phyloP scores from a whole-genome alignment of 2,113 vertebrate genomes.

The Engystomops pustulosus region DNA sequence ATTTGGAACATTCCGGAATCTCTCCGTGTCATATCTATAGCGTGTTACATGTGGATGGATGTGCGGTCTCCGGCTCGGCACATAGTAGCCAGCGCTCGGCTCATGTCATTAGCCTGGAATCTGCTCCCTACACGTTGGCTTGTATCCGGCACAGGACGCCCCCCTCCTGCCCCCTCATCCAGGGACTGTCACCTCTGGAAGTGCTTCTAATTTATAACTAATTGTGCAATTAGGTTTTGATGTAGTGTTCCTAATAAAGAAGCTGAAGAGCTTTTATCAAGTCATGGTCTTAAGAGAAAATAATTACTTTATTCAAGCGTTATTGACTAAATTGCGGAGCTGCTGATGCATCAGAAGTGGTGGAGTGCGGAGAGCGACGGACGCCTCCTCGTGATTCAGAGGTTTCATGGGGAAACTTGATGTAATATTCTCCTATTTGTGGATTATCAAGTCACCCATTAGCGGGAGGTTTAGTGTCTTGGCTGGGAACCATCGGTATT shows the following conservation, averaged over 20 bases:
- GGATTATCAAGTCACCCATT: constrained; percentile 1
- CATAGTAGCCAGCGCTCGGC: not conserved
- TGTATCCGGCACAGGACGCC: constrained; percentile 7
- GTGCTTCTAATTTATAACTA: constrained; percentile 60
- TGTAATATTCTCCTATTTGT: not conserved
- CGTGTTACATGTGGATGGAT: not conserved
- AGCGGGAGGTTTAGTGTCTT: not conserved
- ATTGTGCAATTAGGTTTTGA: constrained; percentile 61
- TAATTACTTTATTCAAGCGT: constrained; percentile 60
- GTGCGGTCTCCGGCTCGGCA: not conserved
- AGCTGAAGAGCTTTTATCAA: constrained; percentile 60
- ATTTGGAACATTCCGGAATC: constrained; percentile 11
- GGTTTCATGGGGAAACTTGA: constrained; percentile 12
- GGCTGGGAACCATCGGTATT: not conserved
- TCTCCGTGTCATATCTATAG: constrained; percentile 48
- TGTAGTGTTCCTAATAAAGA: constrained; percentile 60
- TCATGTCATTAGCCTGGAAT: constrained; percentile 4
- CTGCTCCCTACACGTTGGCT: constrained; percentile 4
- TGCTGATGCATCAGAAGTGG: constrained; percentile 58
- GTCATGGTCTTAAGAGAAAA: constrained; percentile 60
- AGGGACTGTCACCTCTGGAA: constrained; percentile 57
- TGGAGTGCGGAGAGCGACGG: constrained; percentile 41
- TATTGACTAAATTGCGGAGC: constrained; percentile 60
- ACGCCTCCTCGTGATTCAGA: not conserved
- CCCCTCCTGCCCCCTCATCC: constrained; percentile 32